Conservation (phyloP, 2,113 vertebrate genomes). For the Notarius lentiginosus region DNA sequence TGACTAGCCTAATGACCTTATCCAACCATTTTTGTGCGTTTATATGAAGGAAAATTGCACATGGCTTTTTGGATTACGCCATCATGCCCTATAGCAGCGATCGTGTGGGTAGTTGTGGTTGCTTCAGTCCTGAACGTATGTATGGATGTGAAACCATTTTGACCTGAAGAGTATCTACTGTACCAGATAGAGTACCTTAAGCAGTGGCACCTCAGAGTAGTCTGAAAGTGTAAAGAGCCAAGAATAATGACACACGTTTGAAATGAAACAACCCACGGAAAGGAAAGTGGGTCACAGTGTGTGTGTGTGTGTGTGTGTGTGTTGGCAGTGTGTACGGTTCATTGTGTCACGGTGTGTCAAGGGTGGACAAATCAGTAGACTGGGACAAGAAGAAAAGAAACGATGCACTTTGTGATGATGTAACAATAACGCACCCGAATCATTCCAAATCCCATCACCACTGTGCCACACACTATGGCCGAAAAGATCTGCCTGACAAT, state of each 20-base stretch:
- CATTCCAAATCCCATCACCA: no score
- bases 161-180: slow-evolving; percentile 9
- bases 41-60: background rate
- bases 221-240: background rate
- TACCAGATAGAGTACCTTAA: slow-evolving; percentile 3
- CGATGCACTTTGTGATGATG: background rate
- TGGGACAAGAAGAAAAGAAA: background rate
- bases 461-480: background rate
- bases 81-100: background rate
- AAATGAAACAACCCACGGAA: background rate
- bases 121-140: background rate
- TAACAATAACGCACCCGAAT: no score
- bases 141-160: background rate
- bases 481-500: background rate
- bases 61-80: background rate
- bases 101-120: slow-evolving; percentile 7
- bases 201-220: background rate
- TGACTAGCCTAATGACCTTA: background rate
- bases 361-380: background rate
- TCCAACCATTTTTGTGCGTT: background rate
- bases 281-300: slow-evolving; percentile 23
- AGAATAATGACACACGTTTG: background rate
- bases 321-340: slow-evolving; percentile 29
- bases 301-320: background rate
- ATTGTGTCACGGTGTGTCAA: slow-evolving; percentile 37